Evolutionary conservation across 2,888 invertebrate genomes (phyloP), one percentile per base, ranked within the genome.

Genomic region (Lithodes maja): DNA sequence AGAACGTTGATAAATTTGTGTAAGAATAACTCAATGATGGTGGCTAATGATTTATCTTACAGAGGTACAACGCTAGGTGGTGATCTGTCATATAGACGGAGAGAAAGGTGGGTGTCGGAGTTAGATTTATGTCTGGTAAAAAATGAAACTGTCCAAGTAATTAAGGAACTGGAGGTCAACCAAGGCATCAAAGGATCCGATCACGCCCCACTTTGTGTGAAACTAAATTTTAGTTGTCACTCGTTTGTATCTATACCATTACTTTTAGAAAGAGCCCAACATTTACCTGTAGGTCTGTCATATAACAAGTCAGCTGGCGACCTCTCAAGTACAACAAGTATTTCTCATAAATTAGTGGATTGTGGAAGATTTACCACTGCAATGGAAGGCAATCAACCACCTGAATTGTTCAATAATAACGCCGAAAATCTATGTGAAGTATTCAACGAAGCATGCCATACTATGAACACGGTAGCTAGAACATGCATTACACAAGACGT

Each of bases 151-250:
- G 12, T 61, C 7, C 5, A 12, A 0, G 61, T 61, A 61, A 61
- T 74, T 74, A 74, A 74, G n/a, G n/a, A 74, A n/a, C 33, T 74
- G n/a, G n/a, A 74, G 74, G 74, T 74, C 12, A 74, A 74, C 74
- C 74, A 74, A 0, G n/a, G 74, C n/a, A 74, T 74, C 12, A 74
- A 5, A n/a, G 74, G 74, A 74, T 74, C 74, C 3, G 74, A 74
- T 74, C 74, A 74, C 33, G 74, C 74, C 5, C 74, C 74, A 74
- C 74, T 74, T 74, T 74, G 12, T 74, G 74, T 74, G n/a, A n/a
- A n/a, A 33, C 74, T 74, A 5, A n/a, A 74, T 33, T 3, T 74
- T 5, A 12, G 12, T 74, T 5, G n/a, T n/a, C n/a, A n/a, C n/a
- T 5, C n/a, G n/a, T 33, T 5, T 33, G n/a, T 74, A 61, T 5